Evolutionary conservation across 2,888 invertebrate genomes (phyloP).

Genomic region (Matsumyia berberina): DNA sequence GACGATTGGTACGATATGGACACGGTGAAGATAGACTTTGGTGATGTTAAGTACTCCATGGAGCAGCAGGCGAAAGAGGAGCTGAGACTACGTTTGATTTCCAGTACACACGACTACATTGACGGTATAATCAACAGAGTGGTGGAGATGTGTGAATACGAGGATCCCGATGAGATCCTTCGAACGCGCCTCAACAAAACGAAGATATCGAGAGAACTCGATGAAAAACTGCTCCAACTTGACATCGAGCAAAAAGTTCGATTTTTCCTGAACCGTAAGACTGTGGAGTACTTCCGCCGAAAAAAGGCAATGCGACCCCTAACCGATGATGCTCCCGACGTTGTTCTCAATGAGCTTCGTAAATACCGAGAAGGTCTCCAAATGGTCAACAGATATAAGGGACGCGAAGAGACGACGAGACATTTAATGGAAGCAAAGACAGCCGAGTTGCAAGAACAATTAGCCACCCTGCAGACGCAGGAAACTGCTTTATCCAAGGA

Average conservation of each 20-base stretch:
- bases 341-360: constrained; percentile 29
- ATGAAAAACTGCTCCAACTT: neutral
- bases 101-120: constrained; percentile 75
- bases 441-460: too few relatives aligned
- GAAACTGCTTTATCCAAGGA: neutral
- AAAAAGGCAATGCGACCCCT: constrained; percentile 78
- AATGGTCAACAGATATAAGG: constrained; percentile 76
- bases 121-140: constrained; percentile 66
- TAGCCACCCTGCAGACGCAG: constrained; percentile 12
- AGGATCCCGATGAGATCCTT: constrained; percentile 56
- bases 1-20: constrained; percentile 39
- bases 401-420: constrained; percentile 55
- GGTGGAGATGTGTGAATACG: constrained; percentile 75
- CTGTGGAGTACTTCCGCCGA: constrained; percentile 79
- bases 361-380: constrained; percentile 72
- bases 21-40: constrained; percentile 32
- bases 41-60: constrained; percentile 1
- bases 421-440: constrained; percentile 29
- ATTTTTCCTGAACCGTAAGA: constrained; percentile 78
- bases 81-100: neutral
- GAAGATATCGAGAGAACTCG: constrained; percentile 69
- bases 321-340: constrained; percentile 72
- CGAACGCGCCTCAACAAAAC: constrained; percentile 78
- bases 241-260: constrained; percentile 71
- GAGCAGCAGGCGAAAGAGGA: neutral